These are phyloP conservation scores for Tauraco erythrolophus DNA, from an alignment of 2,113 vertebrate genomes.

Conservation along the genomic window DNA sequence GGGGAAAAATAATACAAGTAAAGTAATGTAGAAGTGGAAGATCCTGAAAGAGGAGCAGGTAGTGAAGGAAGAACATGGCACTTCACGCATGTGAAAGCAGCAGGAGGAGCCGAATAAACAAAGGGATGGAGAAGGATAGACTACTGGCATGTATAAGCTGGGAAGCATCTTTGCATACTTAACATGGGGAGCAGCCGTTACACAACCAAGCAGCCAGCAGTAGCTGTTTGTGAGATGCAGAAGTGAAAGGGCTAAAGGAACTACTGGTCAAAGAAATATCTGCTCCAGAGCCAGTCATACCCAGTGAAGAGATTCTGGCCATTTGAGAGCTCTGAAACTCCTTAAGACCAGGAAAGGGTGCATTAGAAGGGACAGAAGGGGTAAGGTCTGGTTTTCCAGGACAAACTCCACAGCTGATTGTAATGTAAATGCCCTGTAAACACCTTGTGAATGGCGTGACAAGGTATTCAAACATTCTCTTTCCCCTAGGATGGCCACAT, in stretches of 20 bases:
- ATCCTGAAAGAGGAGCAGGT: background rate
- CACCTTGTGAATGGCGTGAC: background rate
- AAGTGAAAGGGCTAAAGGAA: background rate
- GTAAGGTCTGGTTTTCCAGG: background rate
- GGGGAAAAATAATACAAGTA: background rate
- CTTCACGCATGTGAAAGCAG: background rate
- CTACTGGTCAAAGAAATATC: background rate
- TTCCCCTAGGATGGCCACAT: background rate
- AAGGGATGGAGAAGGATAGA: background rate
- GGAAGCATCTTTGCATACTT: background rate
- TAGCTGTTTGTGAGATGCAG: background rate
- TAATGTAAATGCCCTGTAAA: background rate
- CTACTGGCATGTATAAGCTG: background rate
- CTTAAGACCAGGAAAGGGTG: background rate
- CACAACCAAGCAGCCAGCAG: background rate
- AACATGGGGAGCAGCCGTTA: background rate
- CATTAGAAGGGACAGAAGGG: background rate
- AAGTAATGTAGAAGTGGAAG: background rate
- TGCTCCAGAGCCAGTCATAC: background rate
- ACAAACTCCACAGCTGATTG: background rate
- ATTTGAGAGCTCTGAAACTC: background rate
- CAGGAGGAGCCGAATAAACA: background rate
- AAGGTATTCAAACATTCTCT: background rate
- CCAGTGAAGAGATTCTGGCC: background rate
- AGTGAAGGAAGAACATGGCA: background rate